Evolutionary conservation across 2,113 vertebrate species (phyloP).

Genomic region (Caretta caretta): DNA sequence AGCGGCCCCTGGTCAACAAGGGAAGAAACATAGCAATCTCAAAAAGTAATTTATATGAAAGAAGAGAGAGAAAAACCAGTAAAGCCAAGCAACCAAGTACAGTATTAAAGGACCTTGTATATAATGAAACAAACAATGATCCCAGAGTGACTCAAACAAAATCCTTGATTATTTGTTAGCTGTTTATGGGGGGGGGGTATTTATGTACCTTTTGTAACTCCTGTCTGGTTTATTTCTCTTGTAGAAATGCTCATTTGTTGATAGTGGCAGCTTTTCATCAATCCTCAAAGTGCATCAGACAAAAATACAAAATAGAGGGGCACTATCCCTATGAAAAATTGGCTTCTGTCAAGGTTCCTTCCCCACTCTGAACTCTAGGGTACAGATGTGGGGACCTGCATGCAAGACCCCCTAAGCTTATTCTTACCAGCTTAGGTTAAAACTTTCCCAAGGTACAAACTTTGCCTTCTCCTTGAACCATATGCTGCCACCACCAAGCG

Average conservation of each 20-base stretch:
- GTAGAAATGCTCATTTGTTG: not conserved
- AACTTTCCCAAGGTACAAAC: too few species aligned
- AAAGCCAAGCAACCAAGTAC: not conserved
- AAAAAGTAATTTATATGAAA: not conserved
- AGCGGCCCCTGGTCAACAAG: not conserved
- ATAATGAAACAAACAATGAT: not conserved
- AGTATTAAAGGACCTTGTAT: not conserved
- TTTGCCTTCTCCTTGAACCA: too few species aligned
- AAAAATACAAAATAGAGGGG: not conserved
- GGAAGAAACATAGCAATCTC: not conserved
- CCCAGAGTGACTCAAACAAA: not conserved
- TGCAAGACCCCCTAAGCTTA: too few species aligned
- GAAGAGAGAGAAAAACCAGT: not conserved
- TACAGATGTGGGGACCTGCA: too few species aligned
- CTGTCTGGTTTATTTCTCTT: not conserved
- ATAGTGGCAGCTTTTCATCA: slow-evolving; percentile 8
- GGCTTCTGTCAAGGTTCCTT: too few species aligned
- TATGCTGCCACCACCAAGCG: too few species aligned
- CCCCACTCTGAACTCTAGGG: too few species aligned
- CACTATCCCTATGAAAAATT: not conserved
- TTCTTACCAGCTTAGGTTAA: too few species aligned
- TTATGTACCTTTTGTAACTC: not conserved
- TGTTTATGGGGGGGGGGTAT: not conserved
- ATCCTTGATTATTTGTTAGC: not conserved
- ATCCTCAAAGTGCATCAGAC: not conserved